Percentiles rank a stretch among this genome's conserved stretches.
phyloP scores from a whole-genome alignment of 2,797 vertebrate genomes.

The Diceros bicornis region DNA sequence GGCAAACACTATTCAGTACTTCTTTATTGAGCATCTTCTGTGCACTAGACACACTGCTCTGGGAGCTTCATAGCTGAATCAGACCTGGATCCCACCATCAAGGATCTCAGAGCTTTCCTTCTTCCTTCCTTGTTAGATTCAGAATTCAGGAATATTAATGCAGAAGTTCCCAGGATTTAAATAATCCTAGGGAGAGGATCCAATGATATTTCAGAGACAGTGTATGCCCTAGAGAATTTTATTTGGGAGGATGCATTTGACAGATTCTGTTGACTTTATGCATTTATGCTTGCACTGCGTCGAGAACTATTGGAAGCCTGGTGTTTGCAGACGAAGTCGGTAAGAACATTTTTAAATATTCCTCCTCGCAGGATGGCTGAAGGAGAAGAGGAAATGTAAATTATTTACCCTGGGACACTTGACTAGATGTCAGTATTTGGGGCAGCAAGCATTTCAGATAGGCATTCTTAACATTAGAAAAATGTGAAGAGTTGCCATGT shows the following conservation, averaged over 20 bases:
- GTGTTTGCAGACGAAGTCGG: neutral
- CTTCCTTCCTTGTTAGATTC: neutral
- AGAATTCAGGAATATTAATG: neutral
- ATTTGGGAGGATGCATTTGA: neutral
- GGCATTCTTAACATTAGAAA: neutral
- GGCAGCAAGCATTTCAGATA: neutral
- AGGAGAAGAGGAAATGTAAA: slow-evolving; percentile 7
- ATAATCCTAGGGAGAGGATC: neutral
- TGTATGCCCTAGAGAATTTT: neutral
- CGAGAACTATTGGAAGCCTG: slow-evolving; percentile 38
- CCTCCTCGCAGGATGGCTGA: neutral
- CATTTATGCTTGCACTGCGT: neutral
- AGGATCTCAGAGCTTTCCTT: neutral
- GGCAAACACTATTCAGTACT: neutral
- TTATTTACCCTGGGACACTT: neutral
- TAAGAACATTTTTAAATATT: slow-evolving; percentile 51
- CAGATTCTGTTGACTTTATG: slow-evolving; percentile 8
- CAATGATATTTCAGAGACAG: neutral
- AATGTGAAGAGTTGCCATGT: neutral
- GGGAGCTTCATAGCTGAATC: neutral
- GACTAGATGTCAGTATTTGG: neutral
- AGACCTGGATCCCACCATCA: neutral
- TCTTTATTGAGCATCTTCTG: neutral
- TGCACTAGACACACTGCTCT: neutral
- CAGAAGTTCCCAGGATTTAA: neutral